Evolutionary conservation across 2,113 vertebrate genomes (phyloP).

Genomic region (Toxotes chatareus): DNA sequence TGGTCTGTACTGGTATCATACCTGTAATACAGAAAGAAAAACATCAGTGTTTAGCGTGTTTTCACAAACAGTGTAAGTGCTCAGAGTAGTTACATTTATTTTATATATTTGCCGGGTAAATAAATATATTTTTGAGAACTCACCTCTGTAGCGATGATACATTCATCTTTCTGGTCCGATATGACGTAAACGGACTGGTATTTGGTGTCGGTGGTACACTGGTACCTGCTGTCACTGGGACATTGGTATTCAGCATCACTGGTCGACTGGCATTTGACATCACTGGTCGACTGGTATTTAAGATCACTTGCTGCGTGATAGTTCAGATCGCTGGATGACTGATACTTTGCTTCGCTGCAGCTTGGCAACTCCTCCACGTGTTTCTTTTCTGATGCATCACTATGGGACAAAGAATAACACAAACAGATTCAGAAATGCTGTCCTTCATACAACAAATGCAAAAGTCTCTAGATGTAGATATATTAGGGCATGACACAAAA

Average conservation of each 20-base stretch:
- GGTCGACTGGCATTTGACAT: conserved; percentile 61
- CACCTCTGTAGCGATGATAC: conserved; percentile 99
- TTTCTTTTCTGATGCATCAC: conserved; percentile 89
- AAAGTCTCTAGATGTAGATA: not conserved
- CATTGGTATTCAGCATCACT: conserved; percentile 63
- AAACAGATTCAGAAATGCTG: conserved; percentile 50
- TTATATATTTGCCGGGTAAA: not conserved
- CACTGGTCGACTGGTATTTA: conserved; percentile 80
- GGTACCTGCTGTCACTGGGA: conserved; percentile 69
- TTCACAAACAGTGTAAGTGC: not conserved
- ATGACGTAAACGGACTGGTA: conserved; percentile 99
- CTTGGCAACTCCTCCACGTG: conserved; percentile 85
- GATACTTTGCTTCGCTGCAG: conserved; percentile 94
- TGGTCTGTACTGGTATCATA: conserved; percentile 84
- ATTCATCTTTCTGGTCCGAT: conserved; percentile 97
- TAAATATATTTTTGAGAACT: conserved; percentile 62
- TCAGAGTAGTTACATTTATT: not conserved
- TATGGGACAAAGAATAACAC: conserved; percentile 75
- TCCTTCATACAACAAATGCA: not conserved
- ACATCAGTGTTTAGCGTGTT: conserved; percentile 2
- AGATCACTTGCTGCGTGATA: conserved; percentile 44
- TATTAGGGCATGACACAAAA: not conserved
- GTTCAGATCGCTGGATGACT: conserved; percentile 66
- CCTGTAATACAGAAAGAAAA: conserved; percentile 81
- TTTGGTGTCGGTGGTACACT: conserved; percentile 86